Evolutionary conservation across 2,113 vertebrate species (phyloP), one percentile per base, ranked within the genome.

Genomic region (Heterochromis multidens): DNA sequence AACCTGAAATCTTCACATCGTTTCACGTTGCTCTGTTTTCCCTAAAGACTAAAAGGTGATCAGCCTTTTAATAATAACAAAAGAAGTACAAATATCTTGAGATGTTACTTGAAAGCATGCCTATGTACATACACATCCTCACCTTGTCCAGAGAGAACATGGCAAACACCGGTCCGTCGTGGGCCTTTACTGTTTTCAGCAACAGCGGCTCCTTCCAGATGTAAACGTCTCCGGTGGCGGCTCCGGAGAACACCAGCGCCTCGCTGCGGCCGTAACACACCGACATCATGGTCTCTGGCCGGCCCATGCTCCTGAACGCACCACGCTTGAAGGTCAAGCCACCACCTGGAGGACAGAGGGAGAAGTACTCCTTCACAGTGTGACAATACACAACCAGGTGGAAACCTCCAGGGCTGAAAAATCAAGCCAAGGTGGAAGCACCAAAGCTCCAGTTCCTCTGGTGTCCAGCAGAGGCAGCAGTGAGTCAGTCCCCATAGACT

Each of bases 141-240:
- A 99, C 98, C 97, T 99, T 99, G 93, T 99, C 98, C 88, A 99
- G 85, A 0, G 98, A 98, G 79, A 98, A 98, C 97, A 99, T 99
- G 84, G 98, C 96, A 89, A 99, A 99, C 79, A 99, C 97, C 1
- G 98, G 98, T 1, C 98, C 98, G 0, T 99, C 98, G 0, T 99
- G 98, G 63, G 98, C 98, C 93, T 99, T 99, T 76, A 99, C 95
- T 2, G 97, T 99, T 91, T 98, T 99, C 46, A 99, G 93, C 37
- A 99, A 94, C 9, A 97, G 82, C 13, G 95, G 93, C 21, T 98
- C 98, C 89, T 97, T 99, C 98, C 98, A 99, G 92, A 99, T 96
- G 93, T 97, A 99, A 89, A 99, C 97, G 80, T 99, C 98, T 70
- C 98, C 98, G 1, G 95, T 98, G 21, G 97, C 97, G 37, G 97